A percentile compares a stretch with the other conserved stretches of the same genome.
Conservation (phyloP, 2,888 invertebrate species). For the Sycophila texana region DNA sequence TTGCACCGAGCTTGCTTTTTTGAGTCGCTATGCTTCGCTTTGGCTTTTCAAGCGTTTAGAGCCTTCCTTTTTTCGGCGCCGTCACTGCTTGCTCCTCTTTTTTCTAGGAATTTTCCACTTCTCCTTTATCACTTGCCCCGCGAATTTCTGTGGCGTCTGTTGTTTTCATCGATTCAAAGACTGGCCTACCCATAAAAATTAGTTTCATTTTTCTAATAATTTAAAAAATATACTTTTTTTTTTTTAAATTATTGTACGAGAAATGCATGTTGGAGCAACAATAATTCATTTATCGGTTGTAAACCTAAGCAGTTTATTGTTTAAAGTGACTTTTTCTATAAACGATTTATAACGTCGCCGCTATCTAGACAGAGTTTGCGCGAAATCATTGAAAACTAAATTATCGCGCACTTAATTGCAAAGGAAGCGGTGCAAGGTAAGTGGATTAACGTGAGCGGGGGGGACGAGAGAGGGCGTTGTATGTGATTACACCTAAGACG, state of each 20-base stretch:
- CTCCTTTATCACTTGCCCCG: too few relatives aligned
- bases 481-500: conserved; percentile 47
- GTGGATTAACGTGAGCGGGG: conserved; percentile 25
- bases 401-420: conserved; percentile 50
- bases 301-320: too few relatives aligned
- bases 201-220: too few relatives aligned
- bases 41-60: background rate
- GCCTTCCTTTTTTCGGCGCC: background rate
- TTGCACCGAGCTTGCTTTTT: background rate
- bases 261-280: too few relatives aligned
- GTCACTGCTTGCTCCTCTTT: too few relatives aligned
- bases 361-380: background rate
- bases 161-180: too few relatives aligned
- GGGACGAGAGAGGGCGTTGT: background rate
- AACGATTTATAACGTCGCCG: conserved; percentile 3
- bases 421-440: conserved; percentile 37
- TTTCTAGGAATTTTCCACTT: too few relatives aligned
- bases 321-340: background rate
- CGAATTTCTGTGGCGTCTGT: too few relatives aligned
- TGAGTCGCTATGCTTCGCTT: background rate
- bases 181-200: too few relatives aligned
- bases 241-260: too few relatives aligned
- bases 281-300: too few relatives aligned
- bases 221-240: too few relatives aligned
- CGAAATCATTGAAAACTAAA: conserved; percentile 44